These are phyloP conservation scores for Atherinomorus stipes DNA, from an alignment of 2,113 vertebrate genomes.

Conservation along the genomic window DNA sequence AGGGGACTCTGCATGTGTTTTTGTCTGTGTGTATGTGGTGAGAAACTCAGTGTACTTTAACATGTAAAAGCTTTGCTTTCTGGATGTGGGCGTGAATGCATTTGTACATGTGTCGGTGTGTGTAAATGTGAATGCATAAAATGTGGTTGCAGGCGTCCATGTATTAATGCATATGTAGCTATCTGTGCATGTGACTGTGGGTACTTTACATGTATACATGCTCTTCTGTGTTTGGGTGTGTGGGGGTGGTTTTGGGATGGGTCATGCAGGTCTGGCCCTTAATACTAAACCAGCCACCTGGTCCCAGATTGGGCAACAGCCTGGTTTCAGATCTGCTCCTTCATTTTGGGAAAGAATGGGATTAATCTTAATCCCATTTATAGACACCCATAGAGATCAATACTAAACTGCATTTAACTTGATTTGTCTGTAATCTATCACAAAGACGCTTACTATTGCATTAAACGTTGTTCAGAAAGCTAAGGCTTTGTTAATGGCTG, in stretches of 20 bases:
- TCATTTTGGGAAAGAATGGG: conserved; percentile 78
- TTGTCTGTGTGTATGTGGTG: conserved; percentile 32
- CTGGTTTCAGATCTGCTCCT: conserved; percentile 70
- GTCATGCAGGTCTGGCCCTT: conserved; percentile 68
- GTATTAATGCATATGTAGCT: conserved; percentile 45
- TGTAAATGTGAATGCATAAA: conserved; percentile 32
- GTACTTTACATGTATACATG: background rate
- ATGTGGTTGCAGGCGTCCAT: conserved; percentile 27
- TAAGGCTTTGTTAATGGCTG: conserved; percentile 54
- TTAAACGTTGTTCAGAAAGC: conserved; percentile 63
- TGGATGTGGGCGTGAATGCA: conserved; percentile 28
- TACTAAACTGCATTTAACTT: conserved; percentile 80
- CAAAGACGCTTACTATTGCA: conserved; percentile 79
- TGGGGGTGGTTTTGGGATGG: conserved; percentile 20
- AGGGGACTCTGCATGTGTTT: conserved; percentile 39
- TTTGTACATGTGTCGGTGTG: conserved; percentile 18
- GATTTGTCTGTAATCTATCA: conserved; percentile 79
- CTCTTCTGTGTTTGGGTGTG: conserved; percentile 20
- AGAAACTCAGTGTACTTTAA: conserved; percentile 33
- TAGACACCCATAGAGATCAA: conserved; percentile 81
- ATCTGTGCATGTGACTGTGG: background rate
- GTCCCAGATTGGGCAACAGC: conserved; percentile 74
- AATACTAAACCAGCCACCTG: conserved; percentile 78
- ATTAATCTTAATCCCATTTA: conserved; percentile 82
- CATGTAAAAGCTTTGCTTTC: conserved; percentile 33